Percentiles rank a stretch among this genome's conserved stretches.
Conservation (phyloP, 2,888 invertebrate species). For the Pardosa pseudoannulata region DNA sequence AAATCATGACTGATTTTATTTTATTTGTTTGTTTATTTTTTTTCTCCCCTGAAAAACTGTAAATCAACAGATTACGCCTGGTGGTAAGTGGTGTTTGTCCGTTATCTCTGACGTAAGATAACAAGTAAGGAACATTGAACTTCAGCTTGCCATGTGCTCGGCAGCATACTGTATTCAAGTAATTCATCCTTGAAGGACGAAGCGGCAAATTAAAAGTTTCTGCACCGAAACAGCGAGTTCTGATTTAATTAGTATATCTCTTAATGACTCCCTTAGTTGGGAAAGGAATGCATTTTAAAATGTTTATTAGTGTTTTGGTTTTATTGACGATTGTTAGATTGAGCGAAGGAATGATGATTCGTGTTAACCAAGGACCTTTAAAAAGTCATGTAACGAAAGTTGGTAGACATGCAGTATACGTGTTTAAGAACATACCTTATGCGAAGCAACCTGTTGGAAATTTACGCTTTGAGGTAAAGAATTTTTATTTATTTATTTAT, state of each 20-base stretch:
- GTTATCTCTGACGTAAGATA: not conserved
- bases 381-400: not conserved
- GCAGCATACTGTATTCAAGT: not conserved
- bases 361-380: constrained; percentile 21
- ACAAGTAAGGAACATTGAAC: not conserved
- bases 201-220: too few relatives aligned
- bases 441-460: constrained; percentile 50
- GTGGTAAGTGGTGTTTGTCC: too few relatives aligned
- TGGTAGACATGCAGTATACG: not conserved
- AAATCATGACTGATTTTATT: too few relatives aligned
- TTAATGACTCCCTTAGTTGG: not conserved
- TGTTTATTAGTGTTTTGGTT: too few relatives aligned
- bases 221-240: too few relatives aligned
- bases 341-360: not conserved
- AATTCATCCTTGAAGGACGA: too few relatives aligned
- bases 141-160: not conserved
- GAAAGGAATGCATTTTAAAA: not conserved
- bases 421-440: constrained; percentile 54
- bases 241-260: too few relatives aligned
- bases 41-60: too few relatives aligned
- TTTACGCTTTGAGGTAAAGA: constrained; percentile 53
- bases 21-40: too few relatives aligned
- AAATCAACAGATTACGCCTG: too few relatives aligned
- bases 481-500: not conserved
- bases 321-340: not conserved